These are phyloP conservation scores for Amniataba percoides DNA, from an alignment of 2,797 vertebrate species.

Conservation along the genomic window DNA sequence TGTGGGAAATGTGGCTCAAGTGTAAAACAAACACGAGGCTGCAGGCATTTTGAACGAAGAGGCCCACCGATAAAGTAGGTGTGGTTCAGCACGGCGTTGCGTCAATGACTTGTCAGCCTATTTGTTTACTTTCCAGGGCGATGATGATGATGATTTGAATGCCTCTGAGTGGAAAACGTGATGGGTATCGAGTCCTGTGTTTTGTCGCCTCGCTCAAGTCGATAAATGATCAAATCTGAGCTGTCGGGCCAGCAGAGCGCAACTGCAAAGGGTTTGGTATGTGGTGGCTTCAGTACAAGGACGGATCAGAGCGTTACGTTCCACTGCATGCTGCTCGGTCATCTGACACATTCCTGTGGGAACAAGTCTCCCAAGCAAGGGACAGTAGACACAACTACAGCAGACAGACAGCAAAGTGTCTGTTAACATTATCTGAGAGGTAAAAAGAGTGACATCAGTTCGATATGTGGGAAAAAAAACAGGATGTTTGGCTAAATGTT, in stretches of 20 bases:
- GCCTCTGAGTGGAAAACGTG: constrained; percentile 72
- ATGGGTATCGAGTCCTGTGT: constrained; percentile 46
- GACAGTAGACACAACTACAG: constrained; percentile 34
- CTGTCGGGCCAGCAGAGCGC: constrained; percentile 13
- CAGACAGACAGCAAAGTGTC: constrained; percentile 3
- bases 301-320: constrained; percentile 56
- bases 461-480: no score
- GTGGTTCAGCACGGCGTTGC: constrained; percentile 35
- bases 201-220: constrained; percentile 37
- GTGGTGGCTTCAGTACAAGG: constrained; percentile 39
- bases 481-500: background rate
- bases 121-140: constrained; percentile 70
- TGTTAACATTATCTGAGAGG: background rate
- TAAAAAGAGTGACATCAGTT: background rate
- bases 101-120: constrained; percentile 37
- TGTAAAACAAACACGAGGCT: constrained; percentile 67
- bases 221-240: constrained; percentile 57
- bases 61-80: constrained; percentile 70
- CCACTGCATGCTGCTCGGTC: constrained; percentile 53
- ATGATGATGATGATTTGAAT: constrained; percentile 34
- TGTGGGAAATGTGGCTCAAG: constrained; percentile 49
- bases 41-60: constrained; percentile 36
- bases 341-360: constrained; percentile 71
- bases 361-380: constrained; percentile 28
- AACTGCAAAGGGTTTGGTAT: constrained; percentile 53